Evolutionary conservation across 2,113 vertebrate genomes (phyloP), one percentile per base, ranked within the genome.

Genomic region (Cryptotis parvus): DNA sequence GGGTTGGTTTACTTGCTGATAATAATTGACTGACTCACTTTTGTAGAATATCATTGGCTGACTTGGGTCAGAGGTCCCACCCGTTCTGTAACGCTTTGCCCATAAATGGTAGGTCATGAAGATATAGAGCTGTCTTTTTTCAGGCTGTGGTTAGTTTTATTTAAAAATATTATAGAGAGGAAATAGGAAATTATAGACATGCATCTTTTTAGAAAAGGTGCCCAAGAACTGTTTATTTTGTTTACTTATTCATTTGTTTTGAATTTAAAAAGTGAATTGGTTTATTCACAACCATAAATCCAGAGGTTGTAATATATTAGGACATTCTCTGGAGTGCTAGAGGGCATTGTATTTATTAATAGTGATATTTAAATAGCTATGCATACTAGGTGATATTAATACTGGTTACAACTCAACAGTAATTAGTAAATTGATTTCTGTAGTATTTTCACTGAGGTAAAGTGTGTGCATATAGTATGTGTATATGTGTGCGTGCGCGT

Each of bases 361-460:
- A 41, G 31, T 18, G 35, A 49, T 81, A 72, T 87, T 78, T 4
- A 81, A 87, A 68, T 55, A 63, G 61, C 70, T 76, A 69, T 24
- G 29, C 15, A 39, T 77, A 70, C 15, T 75, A 43, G 72, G 65
- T 93, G 65, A 95, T 65, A 18, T 68, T 65, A 91, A 82, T 74
- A 61, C 35, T 88, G 41, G 18, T 63, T 88, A 12, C 4, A 90
- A 49, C 41, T 84, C 41, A 82, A 5, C 26, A 70, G 9, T 78
- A 73, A 84, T 95, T 78, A 90, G 65, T 78, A 66, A 84, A 78
- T 37, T 37, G 61, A 31, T 75, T 90, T 75, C 31, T 35, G 43
- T 3, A 4, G 31, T 73, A 79, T 91, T 95, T 86, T 92, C 52
- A 89, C 43, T 2, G 26, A 63, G 49, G 68, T 35, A 69, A n/a